A percentile compares a stretch with the other conserved stretches of the same genome.
phyloP scores from a whole-genome alignment of 2,797 vertebrate genomes.

The Cyclopterus lumpus region DNA sequence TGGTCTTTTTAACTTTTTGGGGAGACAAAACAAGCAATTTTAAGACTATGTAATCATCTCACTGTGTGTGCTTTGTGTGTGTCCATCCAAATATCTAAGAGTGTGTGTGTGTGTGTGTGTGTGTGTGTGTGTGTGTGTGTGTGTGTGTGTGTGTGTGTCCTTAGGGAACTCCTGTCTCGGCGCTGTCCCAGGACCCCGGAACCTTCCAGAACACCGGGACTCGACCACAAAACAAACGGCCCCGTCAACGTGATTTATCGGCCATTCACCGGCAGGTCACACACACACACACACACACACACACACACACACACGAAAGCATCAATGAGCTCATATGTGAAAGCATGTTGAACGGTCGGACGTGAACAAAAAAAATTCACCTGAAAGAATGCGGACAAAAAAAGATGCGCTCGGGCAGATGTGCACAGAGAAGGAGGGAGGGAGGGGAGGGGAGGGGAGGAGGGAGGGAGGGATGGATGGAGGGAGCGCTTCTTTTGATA shows the following conservation, averaged over 20 bases:
- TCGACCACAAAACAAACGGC: constrained; percentile 71
- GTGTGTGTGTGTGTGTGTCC: constrained; percentile 44
- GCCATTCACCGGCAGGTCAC: constrained; percentile 76
- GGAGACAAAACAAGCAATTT: no score
- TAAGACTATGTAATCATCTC: background rate
- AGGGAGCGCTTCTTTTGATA: constrained; percentile 67
- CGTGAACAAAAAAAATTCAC: constrained; percentile 39
- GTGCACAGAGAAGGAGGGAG: constrained; percentile 24
- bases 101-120: background rate
- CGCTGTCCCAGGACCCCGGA: constrained; percentile 83
- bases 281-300: constrained; percentile 36
- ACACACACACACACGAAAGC: constrained; percentile 15
- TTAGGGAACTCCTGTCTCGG: constrained; percentile 72
- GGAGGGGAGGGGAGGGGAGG: constrained; percentile 10
- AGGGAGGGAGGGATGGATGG: constrained; percentile 20
- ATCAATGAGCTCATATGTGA: constrained; percentile 38
- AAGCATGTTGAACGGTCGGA: constrained; percentile 30
- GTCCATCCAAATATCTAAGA: background rate
- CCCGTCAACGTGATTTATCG: constrained; percentile 88
- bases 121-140: background rate
- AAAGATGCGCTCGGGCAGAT: constrained; percentile 57
- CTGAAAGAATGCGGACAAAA: constrained; percentile 33
- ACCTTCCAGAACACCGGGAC: constrained; percentile 79
- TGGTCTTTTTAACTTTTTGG: no score
- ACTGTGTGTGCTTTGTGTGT: background rate